Evolutionary conservation across 1,140 invertebrate genomes (phyloP), one percentile per base, ranked within the genome.

Genomic region (Geopemphigus sp.): DNA sequence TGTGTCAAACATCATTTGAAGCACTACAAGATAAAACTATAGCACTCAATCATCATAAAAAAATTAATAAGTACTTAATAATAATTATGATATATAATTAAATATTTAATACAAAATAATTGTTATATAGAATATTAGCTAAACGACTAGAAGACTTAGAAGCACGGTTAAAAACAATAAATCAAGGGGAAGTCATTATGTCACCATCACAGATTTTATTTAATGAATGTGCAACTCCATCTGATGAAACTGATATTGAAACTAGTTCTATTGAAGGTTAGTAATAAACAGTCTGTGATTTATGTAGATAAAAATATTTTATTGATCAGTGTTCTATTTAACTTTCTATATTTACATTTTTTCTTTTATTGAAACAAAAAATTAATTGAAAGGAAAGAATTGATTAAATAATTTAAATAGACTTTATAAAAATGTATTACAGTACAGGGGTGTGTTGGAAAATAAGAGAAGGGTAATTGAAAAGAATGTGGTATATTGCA

Each of bases 21-120:
- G 89, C 93, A 50, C 86, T 95, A 17, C 93, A 93, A 85, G 94
- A 95, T 84, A 95, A 95, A 87, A 92, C 91, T 57, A 85, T 94
- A 47, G 93, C 93, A 15, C 84, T 95, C 5, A 89, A 89, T 63
- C 93, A 95, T 86, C 93, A 95, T 83, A 91, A 92, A 82, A 94
- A 94, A 87, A 92, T 93, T 1, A 95, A 93, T 84, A 92, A 91
- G 90, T 90, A 82, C 83, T 29, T 22, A 14, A 50, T 11, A 19
- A 26, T 61, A n/a, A n/a, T n/a, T n/a, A n/a, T 29, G 6, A 15
- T 29, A 26, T 63, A 19, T 32, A 19, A 3, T 45, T 24, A 14
- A 26, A 76, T 45, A 57, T 11, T 15, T 39, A 26, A 59, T 57
- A 11, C 15, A 17, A 57, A 14, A 19, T 45, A 45, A 59, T 59